Evolutionary conservation across 2,888 invertebrate genomes (phyloP).

Genomic region (Exocentrus adspersus): DNA sequence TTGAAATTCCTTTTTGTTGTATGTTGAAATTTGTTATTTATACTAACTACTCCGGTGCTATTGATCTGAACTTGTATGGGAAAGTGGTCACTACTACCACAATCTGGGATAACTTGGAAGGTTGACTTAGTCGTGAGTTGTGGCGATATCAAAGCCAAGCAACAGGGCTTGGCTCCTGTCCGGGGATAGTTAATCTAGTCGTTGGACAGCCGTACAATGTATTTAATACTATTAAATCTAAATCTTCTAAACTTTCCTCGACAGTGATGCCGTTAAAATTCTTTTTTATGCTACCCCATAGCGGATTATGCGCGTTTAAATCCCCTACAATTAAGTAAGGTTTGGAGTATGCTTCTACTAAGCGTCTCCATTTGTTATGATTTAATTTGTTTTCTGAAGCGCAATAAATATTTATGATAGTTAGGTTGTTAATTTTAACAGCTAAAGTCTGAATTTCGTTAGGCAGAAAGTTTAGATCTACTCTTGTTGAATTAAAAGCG

Average conservation of each 20-base stretch:
- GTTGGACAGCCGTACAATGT: not conserved
- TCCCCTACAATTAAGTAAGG: not conserved
- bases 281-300: not conserved
- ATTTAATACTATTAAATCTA: not conserved
- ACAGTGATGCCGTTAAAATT: not conserved
- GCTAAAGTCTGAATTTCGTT: not conserved
- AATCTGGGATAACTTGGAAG: not conserved
- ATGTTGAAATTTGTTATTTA: too few relatives aligned
- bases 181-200: not conserved
- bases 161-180: not conserved
- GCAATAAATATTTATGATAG: not conserved
- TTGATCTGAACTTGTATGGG: not conserved
- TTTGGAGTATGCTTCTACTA: not conserved
- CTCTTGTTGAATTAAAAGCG: not conserved
- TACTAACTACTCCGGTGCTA: not conserved
- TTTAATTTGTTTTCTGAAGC: not conserved
- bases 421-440: not conserved
- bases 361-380: not conserved
- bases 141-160: not conserved
- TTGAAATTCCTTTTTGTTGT: not conserved
- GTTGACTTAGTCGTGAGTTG: not conserved
- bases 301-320: not conserved
- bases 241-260: not conserved
- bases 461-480: not conserved
- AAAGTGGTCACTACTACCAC: not conserved